Conservation (phyloP, 2,113 vertebrate species). For the Jaculus jaculus region DNA sequence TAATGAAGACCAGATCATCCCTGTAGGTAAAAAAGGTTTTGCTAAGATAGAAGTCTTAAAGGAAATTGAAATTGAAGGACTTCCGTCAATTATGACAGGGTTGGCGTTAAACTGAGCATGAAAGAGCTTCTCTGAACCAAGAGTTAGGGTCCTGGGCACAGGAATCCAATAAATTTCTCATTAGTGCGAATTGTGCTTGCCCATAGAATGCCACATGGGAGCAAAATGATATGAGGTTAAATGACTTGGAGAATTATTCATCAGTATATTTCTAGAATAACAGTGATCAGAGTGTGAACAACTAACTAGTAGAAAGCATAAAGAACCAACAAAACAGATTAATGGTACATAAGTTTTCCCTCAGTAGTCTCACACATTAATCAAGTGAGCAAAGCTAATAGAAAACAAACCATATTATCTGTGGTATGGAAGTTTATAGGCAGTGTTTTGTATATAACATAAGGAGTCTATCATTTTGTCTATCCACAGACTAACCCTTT, state of each 20-base stretch:
- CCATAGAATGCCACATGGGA: background rate
- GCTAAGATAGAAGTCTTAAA: background rate
- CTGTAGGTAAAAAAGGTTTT: background rate
- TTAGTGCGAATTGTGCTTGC: background rate
- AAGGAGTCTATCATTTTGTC: background rate
- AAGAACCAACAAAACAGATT: background rate
- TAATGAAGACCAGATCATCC: background rate
- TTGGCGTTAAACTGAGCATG: background rate
- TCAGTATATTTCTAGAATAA: slow-evolving; percentile 8
- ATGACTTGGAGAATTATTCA: background rate
- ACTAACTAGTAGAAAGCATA: background rate
- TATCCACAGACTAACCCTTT: background rate
- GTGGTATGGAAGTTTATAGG: background rate
- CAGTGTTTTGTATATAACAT: background rate
- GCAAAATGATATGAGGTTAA: background rate
- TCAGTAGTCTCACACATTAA: background rate
- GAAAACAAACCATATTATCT: slow-evolving; percentile 9
- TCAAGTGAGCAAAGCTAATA: background rate
- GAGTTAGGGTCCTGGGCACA: background rate
- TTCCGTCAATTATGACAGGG: background rate
- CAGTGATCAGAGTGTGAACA: background rate
- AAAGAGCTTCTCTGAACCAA: slow-evolving; percentile 45
- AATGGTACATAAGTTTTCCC: slow-evolving; percentile 11
- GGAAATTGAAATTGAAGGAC: background rate
- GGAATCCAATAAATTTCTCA: slow-evolving; percentile 2